Conservation (phyloP, 2,113 vertebrate genomes). For the Catharus bicknelli region DNA sequence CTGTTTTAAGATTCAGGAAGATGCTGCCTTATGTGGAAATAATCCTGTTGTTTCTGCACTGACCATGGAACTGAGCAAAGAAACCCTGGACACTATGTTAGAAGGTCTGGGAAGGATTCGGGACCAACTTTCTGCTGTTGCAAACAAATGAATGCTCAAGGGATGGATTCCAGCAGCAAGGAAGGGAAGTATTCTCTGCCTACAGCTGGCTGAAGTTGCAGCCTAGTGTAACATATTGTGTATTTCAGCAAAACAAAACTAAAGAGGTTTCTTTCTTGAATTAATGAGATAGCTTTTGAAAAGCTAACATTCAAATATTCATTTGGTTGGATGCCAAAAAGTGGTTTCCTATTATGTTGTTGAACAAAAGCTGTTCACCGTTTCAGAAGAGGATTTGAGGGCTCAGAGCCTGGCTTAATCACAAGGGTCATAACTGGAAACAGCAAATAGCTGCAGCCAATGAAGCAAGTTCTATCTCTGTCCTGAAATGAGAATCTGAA, state of each 20-base stretch:
- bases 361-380: not conserved
- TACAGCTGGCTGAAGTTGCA: not conserved
- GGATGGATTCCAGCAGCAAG: not conserved
- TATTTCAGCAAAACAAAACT: not conserved
- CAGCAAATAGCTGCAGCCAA: not conserved
- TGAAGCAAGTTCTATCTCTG: not conserved
- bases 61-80: slow-evolving; percentile 91
- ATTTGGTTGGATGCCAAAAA: not conserved
- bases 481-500: not conserved
- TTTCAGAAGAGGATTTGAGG: not conserved
- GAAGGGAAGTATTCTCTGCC: not conserved
- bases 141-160: slow-evolving; percentile 77
- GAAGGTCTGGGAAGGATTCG: slow-evolving; percentile 91
- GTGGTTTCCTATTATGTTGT: not conserved
- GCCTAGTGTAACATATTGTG: not conserved
- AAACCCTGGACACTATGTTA: slow-evolving; percentile 93
- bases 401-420: not conserved
- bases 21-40: slow-evolving; percentile 65
- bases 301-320: not conserved
- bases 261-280: not conserved
- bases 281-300: not conserved
- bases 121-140: slow-evolving; percentile 87
- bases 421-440: not conserved
- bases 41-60: slow-evolving; percentile 76
- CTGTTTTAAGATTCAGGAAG: slow-evolving; percentile 84